Conservation (phyloP, 2,113 vertebrate species). For the Apodemus speciosus region DNA sequence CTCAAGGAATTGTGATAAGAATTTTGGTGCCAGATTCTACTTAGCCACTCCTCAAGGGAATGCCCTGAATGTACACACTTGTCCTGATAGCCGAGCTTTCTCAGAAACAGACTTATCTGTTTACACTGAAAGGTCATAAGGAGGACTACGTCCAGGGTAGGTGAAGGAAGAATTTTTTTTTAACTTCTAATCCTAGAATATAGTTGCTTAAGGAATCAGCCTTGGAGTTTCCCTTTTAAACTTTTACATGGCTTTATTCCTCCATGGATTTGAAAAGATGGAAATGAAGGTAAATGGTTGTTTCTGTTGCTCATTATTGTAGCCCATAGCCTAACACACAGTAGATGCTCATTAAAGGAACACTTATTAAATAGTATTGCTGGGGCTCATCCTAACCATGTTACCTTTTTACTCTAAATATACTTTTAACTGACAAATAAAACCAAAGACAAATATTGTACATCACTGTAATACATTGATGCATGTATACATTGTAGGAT, state of each 20-base stretch:
- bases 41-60: constrained; percentile 31
- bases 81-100: constrained; percentile 35
- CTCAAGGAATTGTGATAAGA: constrained; percentile 8
- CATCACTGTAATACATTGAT: background rate
- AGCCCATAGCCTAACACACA: background rate
- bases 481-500: background rate
- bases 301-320: background rate
- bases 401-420: background rate
- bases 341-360: background rate
- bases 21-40: constrained; percentile 52
- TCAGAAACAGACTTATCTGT: constrained; percentile 47
- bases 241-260: background rate
- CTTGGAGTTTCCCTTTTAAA: background rate
- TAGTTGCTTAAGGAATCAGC: constrained; percentile 2
- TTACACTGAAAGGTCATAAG: constrained; percentile 49
- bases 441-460: background rate
- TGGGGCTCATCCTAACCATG: background rate
- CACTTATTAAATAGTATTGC: constrained; percentile 1
- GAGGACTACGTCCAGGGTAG: background rate
- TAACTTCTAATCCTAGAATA: background rate
- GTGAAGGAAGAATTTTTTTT: constrained; percentile 16
- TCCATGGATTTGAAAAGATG: background rate
- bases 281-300: background rate
- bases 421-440: background rate
- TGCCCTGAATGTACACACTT: constrained; percentile 40